A percentile compares a stretch with the other conserved stretches of the same genome.
phyloP scores from a whole-genome alignment of 1,140 invertebrate genomes.

The Lepidurus arcticus region DNA sequence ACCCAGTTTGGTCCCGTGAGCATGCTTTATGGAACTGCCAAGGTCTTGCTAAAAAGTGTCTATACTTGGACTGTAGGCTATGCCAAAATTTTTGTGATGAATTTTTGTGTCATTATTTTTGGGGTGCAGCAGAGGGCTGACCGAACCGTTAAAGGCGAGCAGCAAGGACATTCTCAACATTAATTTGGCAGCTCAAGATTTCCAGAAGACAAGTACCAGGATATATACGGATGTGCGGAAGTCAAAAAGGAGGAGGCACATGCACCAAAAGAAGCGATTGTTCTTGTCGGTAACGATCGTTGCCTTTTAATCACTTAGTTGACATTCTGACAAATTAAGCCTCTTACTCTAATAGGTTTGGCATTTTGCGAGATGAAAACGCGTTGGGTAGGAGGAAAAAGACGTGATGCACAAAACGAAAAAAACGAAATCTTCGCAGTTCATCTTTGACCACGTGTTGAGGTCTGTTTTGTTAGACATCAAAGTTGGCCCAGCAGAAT shows the following conservation, averaged over 20 bases:
- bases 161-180: background rate
- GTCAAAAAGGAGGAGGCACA: background rate
- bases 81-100: background rate
- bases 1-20: background rate
- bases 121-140: background rate
- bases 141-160: background rate
- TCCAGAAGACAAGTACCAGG: background rate
- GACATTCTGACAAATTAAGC: background rate
- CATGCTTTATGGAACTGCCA: constrained; percentile 5
- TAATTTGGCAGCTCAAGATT: background rate
- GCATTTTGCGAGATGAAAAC: too few species aligned
- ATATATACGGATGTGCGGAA: background rate
- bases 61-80: background rate
- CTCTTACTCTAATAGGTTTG: background rate
- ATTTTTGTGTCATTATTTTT: background rate
- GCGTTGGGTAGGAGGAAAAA: too few species aligned
- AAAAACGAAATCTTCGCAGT: background rate
- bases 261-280: background rate
- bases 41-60: constrained; percentile 11
- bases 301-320: background rate
- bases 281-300: background rate
- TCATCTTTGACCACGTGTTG: constrained; percentile 6
- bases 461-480: background rate
- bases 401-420: background rate
- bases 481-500: background rate